Evolutionary conservation across 2,888 invertebrate genomes (phyloP).

Genomic region (Zaprionus lineosus): DNA sequence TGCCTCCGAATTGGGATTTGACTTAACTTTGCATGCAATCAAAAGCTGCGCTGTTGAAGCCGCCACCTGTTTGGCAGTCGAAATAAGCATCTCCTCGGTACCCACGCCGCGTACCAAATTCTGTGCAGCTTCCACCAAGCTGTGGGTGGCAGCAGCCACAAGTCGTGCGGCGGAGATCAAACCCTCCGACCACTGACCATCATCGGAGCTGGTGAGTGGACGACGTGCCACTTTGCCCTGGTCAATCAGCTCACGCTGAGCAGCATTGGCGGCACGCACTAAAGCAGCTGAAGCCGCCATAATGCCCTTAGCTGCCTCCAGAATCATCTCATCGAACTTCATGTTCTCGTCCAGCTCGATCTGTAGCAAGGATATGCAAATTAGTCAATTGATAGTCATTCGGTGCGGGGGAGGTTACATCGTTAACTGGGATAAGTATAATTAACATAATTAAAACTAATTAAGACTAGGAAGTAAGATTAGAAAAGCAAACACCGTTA

Average conservation of each 20-base stretch:
- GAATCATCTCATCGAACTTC: constrained; percentile 99
- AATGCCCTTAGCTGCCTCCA: constrained; percentile 98
- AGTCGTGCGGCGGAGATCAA: constrained; percentile 96
- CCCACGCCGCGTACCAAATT: constrained; percentile 96
- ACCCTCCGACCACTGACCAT: constrained; percentile 99
- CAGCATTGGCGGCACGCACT: constrained; percentile 97
- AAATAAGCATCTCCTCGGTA: constrained; percentile 97
- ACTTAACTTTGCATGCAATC: constrained; percentile 99
- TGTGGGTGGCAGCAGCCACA: constrained; percentile 98
- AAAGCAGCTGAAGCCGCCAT: constrained; percentile 98
- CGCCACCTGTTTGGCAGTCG: constrained; percentile 97
- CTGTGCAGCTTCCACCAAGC: constrained; percentile 98
- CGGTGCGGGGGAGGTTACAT: neutral
- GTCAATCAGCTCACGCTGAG: constrained; percentile 97
- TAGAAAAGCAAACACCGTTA: constrained; percentile 48
- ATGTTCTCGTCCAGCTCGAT: constrained; percentile 90
- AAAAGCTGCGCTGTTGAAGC: constrained; percentile 98
- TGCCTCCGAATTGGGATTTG: constrained; percentile 96
- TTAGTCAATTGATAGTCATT: neutral
- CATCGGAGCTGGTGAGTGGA: constrained; percentile 93
- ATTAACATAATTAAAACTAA: neutral
- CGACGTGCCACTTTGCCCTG: constrained; percentile 93
- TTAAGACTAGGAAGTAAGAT: neutral
- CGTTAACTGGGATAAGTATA: no score
- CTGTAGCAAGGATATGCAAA: constrained; percentile 42